Conservation (phyloP, 2,113 vertebrate species). For the Perca flavescens region DNA sequence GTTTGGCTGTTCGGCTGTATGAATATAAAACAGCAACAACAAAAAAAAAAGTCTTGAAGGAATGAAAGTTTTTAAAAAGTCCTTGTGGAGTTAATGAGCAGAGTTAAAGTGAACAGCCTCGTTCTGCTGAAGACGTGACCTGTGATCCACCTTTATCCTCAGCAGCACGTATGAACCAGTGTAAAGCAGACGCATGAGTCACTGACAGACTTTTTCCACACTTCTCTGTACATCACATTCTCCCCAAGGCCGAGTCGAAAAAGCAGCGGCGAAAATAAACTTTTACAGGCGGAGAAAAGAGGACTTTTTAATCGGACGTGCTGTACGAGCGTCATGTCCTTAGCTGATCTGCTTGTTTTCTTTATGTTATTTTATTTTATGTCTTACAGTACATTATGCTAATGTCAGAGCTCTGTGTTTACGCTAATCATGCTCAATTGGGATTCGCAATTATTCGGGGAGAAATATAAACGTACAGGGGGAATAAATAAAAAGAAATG, state of each 20-base stretch:
- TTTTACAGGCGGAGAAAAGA: not conserved
- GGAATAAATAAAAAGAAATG: not conserved
- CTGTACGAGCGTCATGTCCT: not conserved
- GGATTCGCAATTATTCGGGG: not conserved
- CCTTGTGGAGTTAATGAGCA: not conserved
- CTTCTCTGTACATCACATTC: slow-evolving; percentile 1
- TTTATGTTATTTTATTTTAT: not conserved
- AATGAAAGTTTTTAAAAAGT: not conserved
- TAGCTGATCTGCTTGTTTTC: not conserved
- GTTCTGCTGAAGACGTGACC: not conserved
- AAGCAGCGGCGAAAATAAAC: not conserved
- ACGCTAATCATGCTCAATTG: not conserved
- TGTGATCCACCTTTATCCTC: not conserved
- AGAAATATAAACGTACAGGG: not conserved
- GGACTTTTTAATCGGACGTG: not conserved
- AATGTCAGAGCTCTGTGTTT: not conserved
- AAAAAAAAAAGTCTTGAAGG: not conserved
- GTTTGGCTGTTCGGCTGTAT: not conserved
- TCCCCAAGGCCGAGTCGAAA: not conserved
- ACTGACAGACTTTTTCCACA: not conserved
- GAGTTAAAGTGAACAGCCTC: not conserved
- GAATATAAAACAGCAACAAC: not conserved
- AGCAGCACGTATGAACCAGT: not conserved
- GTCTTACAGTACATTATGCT: not conserved
- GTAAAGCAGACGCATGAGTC: not conserved